Evolutionary conservation across 2,113 vertebrate species (phyloP).

Genomic region (human (Homo sapiens)): DNA sequence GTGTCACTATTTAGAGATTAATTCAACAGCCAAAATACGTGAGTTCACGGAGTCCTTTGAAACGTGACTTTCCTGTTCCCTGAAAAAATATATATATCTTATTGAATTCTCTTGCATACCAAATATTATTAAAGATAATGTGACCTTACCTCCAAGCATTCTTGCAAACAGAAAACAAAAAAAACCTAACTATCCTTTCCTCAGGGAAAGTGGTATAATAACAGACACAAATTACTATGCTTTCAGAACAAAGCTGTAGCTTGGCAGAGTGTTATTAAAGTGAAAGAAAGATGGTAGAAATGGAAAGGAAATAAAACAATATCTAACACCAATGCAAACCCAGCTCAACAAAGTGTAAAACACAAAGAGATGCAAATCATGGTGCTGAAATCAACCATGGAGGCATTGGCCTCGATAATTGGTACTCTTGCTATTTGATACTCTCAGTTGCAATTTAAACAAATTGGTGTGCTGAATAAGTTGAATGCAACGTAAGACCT

Average conservation of each 20-base stretch:
- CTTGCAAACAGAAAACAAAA: not conserved
- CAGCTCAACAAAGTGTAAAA: not conserved
- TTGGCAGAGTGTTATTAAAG: not conserved
- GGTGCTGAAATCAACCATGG: not conserved
- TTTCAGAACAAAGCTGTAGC: not conserved
- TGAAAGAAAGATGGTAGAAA: not conserved
- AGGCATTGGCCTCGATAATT: not conserved
- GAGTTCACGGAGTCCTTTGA: constrained; percentile 33
- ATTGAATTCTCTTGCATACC: constrained; percentile 38
- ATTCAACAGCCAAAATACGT: constrained; percentile 37
- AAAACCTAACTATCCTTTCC: not conserved
- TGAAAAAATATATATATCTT: constrained; percentile 51
- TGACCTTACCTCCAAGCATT: constrained; percentile 35
- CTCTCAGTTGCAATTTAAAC: not conserved
- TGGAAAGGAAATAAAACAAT: constrained; percentile 1
- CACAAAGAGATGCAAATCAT: not conserved
- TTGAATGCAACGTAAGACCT: not conserved
- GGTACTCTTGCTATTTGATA: not conserved
- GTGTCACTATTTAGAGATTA: constrained; percentile 23
- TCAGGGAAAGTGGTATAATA: not conserved
- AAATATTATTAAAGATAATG: constrained; percentile 51
- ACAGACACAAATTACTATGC: not conserved
- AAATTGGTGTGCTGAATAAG: not conserved
- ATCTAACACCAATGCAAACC: not conserved
- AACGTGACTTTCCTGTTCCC: not conserved